phyloP scores from a whole-genome alignment of 2,113 vertebrate species.

The Amphiprion ocellaris region DNA sequence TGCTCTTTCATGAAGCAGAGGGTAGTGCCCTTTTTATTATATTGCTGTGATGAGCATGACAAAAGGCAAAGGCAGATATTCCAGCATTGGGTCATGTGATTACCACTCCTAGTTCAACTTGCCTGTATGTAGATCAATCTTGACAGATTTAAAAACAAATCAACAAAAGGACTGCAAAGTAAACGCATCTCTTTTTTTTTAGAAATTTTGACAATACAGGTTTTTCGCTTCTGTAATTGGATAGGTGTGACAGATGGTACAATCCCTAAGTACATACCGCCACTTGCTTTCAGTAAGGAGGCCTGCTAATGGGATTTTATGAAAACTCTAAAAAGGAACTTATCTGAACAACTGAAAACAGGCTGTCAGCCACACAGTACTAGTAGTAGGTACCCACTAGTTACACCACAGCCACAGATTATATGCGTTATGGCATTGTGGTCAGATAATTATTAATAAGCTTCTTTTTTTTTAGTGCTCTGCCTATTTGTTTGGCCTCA shows the following conservation, averaged over 20 bases:
- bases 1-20: constrained; percentile 31
- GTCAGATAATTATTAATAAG: no score
- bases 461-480: neutral
- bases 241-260: no score
- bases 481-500: neutral
- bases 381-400: neutral
- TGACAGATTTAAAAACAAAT: constrained; percentile 5
- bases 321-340: neutral
- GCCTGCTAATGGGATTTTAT: neutral
- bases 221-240: neutral
- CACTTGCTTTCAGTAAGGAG: neutral
- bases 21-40: constrained; percentile 38
- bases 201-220: neutral
- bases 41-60: constrained; percentile 36
- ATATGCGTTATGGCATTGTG: no score
- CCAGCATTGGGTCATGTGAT: constrained; percentile 73
- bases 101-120: constrained; percentile 37
- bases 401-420: neutral
- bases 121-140: constrained; percentile 62
- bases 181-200: constrained; percentile 19
- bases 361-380: neutral
- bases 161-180: neutral
- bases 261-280: neutral
- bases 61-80: constrained; percentile 38
- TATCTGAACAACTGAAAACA: neutral